Evolutionary conservation across 2,113 vertebrate species (phyloP).

Genomic region (Pteronura brasiliensis): DNA sequence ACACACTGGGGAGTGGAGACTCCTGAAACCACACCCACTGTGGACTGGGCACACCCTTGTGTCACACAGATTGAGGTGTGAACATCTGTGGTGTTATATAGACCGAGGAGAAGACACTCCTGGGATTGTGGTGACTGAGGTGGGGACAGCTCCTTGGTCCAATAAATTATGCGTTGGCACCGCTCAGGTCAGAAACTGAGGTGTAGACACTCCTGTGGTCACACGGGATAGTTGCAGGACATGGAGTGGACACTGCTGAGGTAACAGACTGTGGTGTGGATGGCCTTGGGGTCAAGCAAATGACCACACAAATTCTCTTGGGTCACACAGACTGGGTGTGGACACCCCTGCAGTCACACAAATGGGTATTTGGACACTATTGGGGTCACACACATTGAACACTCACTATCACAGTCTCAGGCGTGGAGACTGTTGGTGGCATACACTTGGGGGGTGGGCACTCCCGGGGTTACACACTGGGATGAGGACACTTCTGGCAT

Average conservation of each 20-base stretch:
- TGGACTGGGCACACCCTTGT: background rate
- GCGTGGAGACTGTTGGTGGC: background rate
- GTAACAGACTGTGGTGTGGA: background rate
- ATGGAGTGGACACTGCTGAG: background rate
- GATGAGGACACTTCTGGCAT: background rate
- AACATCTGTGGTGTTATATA: background rate
- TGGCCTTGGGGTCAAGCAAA: background rate
- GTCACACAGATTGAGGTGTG: background rate
- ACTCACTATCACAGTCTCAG: background rate
- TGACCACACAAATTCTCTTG: background rate
- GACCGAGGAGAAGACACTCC: background rate
- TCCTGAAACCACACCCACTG: background rate
- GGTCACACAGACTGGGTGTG: background rate
- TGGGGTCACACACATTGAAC: background rate
- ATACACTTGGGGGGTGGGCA: background rate
- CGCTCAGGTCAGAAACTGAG: background rate
- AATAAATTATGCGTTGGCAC: background rate
- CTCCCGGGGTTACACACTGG: background rate
- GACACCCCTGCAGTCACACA: background rate
- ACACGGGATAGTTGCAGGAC: background rate
- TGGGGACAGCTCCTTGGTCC: background rate
- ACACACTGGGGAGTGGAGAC: background rate
- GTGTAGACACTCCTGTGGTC: background rate
- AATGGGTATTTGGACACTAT: background rate
- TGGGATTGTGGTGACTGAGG: background rate